A percentile compares a stretch with the other conserved stretches of the same genome.
These are phyloP conservation scores for Drosophila merina DNA, from an alignment of 2,888 invertebrate species.

Conservation along the genomic window DNA sequence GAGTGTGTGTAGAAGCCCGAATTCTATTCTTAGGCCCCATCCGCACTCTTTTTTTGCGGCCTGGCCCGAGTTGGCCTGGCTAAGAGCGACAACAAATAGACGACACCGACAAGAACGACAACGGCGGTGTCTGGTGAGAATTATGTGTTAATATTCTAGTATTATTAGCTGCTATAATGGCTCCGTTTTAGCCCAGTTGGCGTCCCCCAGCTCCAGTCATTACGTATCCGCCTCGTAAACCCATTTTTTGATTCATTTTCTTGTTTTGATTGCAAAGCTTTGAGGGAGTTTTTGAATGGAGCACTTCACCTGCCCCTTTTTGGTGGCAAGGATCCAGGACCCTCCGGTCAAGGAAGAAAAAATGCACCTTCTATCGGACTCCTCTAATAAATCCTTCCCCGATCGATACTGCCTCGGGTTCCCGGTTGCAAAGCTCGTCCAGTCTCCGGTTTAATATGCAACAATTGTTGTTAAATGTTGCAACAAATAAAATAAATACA, in stretches of 20 bases:
- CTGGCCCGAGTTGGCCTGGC: slow-evolving; percentile 41
- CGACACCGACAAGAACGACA: too few species aligned
- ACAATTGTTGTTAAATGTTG: slow-evolving; percentile 69
- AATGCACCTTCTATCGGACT: too few species aligned
- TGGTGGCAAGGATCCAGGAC: too few species aligned
- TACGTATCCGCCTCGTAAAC: slow-evolving; percentile 64
- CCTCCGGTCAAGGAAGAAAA: too few species aligned
- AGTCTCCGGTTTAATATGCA: slow-evolving; percentile 57
- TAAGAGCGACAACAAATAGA: slow-evolving; percentile 56
- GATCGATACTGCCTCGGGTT: too few species aligned
- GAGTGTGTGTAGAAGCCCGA: slow-evolving; percentile 4
- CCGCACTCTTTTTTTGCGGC: too few species aligned
- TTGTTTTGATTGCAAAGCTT: too few species aligned
- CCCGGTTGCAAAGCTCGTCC: not conserved
- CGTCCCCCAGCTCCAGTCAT: slow-evolving; percentile 40
- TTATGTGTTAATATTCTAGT: slow-evolving; percentile 77
- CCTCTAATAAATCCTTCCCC: too few species aligned
- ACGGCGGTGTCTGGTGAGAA: slow-evolving; percentile 59
- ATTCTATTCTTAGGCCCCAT: slow-evolving; percentile 59
- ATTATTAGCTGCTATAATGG: slow-evolving; percentile 65
- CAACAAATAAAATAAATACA: slow-evolving; percentile 25
- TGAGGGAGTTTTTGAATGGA: too few species aligned
- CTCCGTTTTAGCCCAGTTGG: not conserved
- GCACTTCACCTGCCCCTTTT: too few species aligned
- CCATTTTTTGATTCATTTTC: not conserved